Percentiles rank a stretch among this genome's conserved stretches.
phyloP scores from a whole-genome alignment of 2,113 vertebrate genomes.

The Tenebrosternarchus preto region DNA sequence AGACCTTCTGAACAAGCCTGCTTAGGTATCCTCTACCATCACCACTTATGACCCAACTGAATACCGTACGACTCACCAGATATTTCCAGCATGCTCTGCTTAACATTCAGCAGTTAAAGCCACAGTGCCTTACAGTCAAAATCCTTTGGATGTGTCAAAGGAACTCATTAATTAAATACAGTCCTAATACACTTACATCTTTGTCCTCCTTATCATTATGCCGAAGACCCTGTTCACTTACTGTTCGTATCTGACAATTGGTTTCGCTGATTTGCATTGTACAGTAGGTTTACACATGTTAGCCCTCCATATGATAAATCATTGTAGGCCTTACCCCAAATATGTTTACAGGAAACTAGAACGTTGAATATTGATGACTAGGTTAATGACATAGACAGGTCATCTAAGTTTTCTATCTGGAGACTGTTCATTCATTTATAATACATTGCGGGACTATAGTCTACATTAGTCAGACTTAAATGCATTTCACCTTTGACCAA shows the following conservation, averaged over 20 bases:
- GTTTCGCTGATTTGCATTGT: background rate
- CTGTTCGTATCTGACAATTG: conserved; percentile 21
- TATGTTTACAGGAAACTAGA: too few relatives aligned
- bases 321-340: background rate
- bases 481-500: background rate
- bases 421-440: background rate
- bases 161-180: background rate
- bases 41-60: background rate
- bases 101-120: background rate
- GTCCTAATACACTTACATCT: background rate
- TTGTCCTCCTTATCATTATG: background rate
- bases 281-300: background rate
- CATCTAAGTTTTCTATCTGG: background rate
- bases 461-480: background rate
- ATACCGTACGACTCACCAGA: background rate
- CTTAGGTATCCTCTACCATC: background rate
- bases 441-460: background rate
- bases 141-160: background rate
- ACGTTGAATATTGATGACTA: background rate
- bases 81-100: conserved; percentile 11
- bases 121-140: conserved; percentile 35
- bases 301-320: background rate
- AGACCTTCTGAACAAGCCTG: background rate
- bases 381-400: background rate
- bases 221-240: background rate